These are phyloP conservation scores for Heliothis peltigera DNA, from an alignment of 2,888 invertebrate species.

Conservation along the genomic window DNA sequence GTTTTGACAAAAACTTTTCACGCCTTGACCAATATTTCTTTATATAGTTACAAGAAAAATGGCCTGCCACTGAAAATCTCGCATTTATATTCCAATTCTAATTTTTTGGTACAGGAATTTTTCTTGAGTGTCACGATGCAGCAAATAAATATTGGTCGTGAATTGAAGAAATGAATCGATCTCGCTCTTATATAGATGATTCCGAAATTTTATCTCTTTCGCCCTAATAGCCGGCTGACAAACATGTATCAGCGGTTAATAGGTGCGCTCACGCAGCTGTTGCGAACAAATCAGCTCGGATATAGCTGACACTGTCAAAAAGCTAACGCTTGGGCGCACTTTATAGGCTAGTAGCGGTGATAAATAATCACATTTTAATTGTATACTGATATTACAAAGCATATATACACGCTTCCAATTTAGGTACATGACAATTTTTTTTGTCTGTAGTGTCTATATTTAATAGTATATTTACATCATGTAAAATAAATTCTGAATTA, in stretches of 20 bases:
- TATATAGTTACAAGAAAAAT: constrained; percentile 84
- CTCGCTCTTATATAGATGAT: constrained; percentile 86
- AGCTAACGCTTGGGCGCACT: constrained; percentile 78
- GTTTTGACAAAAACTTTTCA: constrained; percentile 55
- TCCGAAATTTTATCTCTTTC: constrained; percentile 87
- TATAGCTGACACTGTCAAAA: constrained; percentile 90
- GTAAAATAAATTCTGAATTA: too few relatives aligned
- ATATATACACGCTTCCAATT: not conserved
- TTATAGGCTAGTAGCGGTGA: constrained; percentile 72
- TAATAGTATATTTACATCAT: too few relatives aligned
- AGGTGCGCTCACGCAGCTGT: constrained; percentile 89
- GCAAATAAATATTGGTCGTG: constrained; percentile 87
- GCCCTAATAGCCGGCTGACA: constrained; percentile 90
- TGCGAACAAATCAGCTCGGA: constrained; percentile 90
- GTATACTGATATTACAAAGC: constrained; percentile 15
- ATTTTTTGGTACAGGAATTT: constrained; percentile 85
- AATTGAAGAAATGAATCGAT: constrained; percentile 87
- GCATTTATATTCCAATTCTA: constrained; percentile 82
- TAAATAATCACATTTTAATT: constrained; percentile 28
- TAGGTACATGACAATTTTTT: too few relatives aligned
- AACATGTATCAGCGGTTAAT: constrained; percentile 90
- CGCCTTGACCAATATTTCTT: constrained; percentile 84
- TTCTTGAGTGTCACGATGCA: constrained; percentile 85
- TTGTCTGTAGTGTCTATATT: too few relatives aligned
- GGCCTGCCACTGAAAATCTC: constrained; percentile 79